Evolutionary conservation across 2,888 invertebrate species (phyloP), one percentile per base, ranked within the genome.

Genomic region (Drosophila nigritarsus): DNA sequence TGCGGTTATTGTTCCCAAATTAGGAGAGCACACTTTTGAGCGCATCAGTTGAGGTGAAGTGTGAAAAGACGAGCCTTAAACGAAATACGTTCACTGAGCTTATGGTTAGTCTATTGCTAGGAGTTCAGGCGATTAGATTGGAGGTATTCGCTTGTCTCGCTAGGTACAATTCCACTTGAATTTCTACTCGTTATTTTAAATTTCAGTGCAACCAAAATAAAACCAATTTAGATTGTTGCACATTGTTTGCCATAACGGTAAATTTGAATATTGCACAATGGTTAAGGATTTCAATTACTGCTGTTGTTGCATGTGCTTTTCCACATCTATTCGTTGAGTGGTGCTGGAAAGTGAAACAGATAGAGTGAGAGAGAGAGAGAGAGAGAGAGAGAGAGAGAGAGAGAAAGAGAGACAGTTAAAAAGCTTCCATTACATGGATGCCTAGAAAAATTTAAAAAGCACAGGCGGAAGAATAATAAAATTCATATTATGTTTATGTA

Each of bases 201-300:
- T 53, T 45, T 2, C 18, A 38, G 36, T 48, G 32, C 38, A 38
- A n/a, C 20, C 24, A 38, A 30, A 68, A 54, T 68, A 54, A 67
- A 53, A 48, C 69, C 69, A 68, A 66, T 68, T 68, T 68, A 38
- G 20, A 32, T 68, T 38, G 69, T 55, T 54, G 54, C 54, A 27
- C 13, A 32, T 38, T 49, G 69, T 68, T 49, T 54, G 38, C 53
- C 24, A 54, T 32, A 68, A 54, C 7, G 13, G 20, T 38, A 53
- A 38, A 54, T 32, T 15, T 38, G 32, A 49, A 38, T 38, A 68
- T 30, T 66, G 48, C 18, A 32, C 15, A 36, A 18, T 32, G 68
- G 20, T 15, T 45, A 45, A 24, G 30, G 36, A 55, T 55, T 20
- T 38, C 6, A 34, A 34, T 24, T 40, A 30, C 56, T 30, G 29